These are phyloP conservation scores for Drosophila limbata DNA, from an alignment of 2,888 invertebrate genomes.

Conservation along the genomic window DNA sequence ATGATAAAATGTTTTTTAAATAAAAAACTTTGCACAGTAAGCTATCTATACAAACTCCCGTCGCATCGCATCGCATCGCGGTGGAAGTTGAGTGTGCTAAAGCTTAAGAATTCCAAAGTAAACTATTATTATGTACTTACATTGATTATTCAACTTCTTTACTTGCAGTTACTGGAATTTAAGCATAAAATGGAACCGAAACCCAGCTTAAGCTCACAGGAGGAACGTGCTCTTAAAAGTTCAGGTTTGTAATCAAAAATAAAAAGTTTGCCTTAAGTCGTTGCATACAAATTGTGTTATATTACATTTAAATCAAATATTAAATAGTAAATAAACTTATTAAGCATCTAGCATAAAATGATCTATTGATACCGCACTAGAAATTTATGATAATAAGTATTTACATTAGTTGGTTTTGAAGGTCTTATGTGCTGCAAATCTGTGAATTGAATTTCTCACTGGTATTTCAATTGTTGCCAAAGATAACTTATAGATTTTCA, in stretches of 20 bases:
- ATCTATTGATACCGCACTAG: neutral
- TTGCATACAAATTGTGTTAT: neutral
- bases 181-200: conserved; percentile 71
- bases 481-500: conserved; percentile 13
- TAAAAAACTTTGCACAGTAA: conserved; percentile 53
- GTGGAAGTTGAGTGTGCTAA: conserved; percentile 1
- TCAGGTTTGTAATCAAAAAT: conserved; percentile 79
- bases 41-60: conserved; percentile 45
- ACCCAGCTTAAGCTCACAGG: conserved; percentile 81
- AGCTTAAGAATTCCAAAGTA: conserved; percentile 59
- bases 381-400: no score
- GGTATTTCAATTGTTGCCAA: conserved; percentile 13
- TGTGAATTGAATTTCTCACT: conserved; percentile 1
- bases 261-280: conserved; percentile 24
- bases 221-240: conserved; percentile 83
- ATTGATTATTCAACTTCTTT: conserved; percentile 73
- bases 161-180: conserved; percentile 57
- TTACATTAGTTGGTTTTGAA: no score
- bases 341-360: neutral
- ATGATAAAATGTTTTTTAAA: conserved; percentile 56
- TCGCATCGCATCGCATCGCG: conserved; percentile 1
- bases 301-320: neutral
- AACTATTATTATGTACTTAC: conserved; percentile 74
- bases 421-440: neutral
- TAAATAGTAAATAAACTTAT: neutral